Percentiles rank a stretch among this genome's conserved stretches.
Evolutionary conservation across 2,888 invertebrate genomes (phyloP).

Genomic region (Lasioglossum oenotherae): DNA sequence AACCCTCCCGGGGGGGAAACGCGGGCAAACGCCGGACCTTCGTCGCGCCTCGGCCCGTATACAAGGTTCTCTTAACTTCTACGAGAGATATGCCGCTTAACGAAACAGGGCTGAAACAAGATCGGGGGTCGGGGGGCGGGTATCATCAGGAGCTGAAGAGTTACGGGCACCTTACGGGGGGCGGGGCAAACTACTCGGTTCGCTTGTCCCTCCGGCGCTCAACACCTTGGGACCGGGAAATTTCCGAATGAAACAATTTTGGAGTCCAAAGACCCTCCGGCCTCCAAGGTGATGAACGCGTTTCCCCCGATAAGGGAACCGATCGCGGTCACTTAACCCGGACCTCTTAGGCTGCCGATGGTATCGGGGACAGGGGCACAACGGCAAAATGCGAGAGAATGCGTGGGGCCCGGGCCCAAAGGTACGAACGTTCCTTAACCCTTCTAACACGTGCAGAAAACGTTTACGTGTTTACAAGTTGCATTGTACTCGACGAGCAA

Average conservation of each 20-base stretch:
- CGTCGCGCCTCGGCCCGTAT: constrained; percentile 51
- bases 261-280: not conserved
- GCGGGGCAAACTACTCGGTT: not conserved
- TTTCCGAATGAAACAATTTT: not conserved
- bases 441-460: constrained; percentile 53
- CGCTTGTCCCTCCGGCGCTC: not conserved
- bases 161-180: not conserved
- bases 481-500: constrained; percentile 77
- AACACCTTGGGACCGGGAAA: not conserved
- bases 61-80: constrained; percentile 59
- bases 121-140: constrained; percentile 27
- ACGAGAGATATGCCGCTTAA: constrained; percentile 67
- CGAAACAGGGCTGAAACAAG: constrained; percentile 48
- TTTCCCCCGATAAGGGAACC: not conserved
- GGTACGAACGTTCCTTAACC: constrained; percentile 72
- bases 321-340: not conserved
- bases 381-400: constrained; percentile 9
- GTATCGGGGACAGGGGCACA: not conserved
- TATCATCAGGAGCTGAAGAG: not conserved
- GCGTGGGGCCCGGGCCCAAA: constrained; percentile 51
- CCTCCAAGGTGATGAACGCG: not conserved
- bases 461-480: constrained; percentile 39
- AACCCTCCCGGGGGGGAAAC: constrained; percentile 6
- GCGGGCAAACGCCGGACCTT: constrained; percentile 46
- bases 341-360: not conserved